Evolutionary conservation across 2,888 invertebrate species (phyloP).

Genomic region (Chrysomela aeneicollis): DNA sequence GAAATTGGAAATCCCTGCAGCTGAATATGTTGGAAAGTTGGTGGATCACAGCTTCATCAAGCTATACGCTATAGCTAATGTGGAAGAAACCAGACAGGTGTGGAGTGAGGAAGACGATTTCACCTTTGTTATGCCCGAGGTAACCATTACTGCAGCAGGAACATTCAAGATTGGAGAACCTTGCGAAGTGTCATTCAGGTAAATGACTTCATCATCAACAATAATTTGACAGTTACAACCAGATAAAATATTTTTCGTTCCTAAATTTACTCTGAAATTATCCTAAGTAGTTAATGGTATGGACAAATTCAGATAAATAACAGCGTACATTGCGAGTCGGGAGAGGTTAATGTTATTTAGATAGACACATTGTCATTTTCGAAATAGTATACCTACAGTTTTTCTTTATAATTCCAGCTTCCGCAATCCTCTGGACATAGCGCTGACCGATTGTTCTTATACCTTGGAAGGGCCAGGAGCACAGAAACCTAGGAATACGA

Average conservation of each 20-base stretch:
- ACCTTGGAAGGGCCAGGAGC: conserved; percentile 76
- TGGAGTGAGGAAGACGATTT: conserved; percentile 87
- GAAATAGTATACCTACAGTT: no score
- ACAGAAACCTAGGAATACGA: conserved; percentile 43
- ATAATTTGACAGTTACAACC: no score
- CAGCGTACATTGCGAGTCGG: no score
- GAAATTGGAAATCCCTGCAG: conserved; percentile 67
- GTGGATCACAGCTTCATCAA: conserved; percentile 85
- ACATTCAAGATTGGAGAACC: conserved; percentile 64
- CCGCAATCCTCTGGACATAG: conserved; percentile 73
- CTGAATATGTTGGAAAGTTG: conserved; percentile 79
- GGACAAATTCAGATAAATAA: no score
- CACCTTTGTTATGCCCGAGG: conserved; percentile 76
- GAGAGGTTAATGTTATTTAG: no score
- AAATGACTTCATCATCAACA: no score
- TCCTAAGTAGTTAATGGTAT: no score
- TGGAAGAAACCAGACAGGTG: conserved; percentile 80
- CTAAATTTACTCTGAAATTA: no score
- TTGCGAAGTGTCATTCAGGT: conserved; percentile 65
- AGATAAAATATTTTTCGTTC: no score
- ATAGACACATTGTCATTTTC: no score
- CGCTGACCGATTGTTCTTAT: conserved; percentile 72
- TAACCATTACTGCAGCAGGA: conserved; percentile 69
- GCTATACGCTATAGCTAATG: conserved; percentile 78
- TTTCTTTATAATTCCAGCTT: conserved; percentile 66